phyloP scores from a whole-genome alignment of 2,888 invertebrate species.

The Pimpla rufipes region DNA sequence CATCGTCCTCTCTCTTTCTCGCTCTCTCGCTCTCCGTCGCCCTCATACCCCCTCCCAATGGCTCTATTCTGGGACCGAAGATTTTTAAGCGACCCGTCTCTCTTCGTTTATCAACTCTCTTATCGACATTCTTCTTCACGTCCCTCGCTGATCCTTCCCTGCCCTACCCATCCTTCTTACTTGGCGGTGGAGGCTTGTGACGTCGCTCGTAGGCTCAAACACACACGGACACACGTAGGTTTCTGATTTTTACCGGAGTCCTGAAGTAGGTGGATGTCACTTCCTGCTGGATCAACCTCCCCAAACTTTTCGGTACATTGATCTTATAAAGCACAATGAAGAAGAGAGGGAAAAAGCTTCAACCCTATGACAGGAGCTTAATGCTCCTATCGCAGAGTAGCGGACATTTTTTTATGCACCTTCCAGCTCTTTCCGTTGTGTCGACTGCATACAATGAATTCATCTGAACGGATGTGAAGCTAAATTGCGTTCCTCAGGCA shows the following conservation, averaged over 20 bases:
- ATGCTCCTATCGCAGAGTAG: constrained; percentile 41
- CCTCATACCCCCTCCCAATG: constrained; percentile 15
- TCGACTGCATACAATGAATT: too few relatives aligned
- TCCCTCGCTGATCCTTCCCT: constrained; percentile 23
- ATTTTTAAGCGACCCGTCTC: constrained; percentile 70
- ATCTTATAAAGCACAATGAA: not conserved
- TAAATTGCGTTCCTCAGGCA: too few relatives aligned
- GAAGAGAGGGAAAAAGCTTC: not conserved
- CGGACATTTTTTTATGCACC: not conserved
- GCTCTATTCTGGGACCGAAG: constrained; percentile 50
- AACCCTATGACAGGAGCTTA: constrained; percentile 3
- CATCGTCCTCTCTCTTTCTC: constrained; percentile 35
- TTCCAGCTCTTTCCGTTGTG: too few relatives aligned
- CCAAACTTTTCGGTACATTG: constrained; percentile 22
- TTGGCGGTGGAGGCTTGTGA: not conserved
- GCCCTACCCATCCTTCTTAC: constrained; percentile 25
- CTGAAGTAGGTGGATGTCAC: constrained; percentile 1
- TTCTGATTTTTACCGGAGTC: constrained; percentile 1
- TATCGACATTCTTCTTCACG: constrained; percentile 57
- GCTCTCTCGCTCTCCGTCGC: not conserved
- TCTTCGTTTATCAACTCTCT: constrained; percentile 71
- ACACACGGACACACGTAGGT: constrained; percentile 1
- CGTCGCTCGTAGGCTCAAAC: not conserved
- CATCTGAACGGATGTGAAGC: too few relatives aligned
- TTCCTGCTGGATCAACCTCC: constrained; percentile 2